Base-by-base conservation (phyloP, 2,113 vertebrate genomes). In the Pungitius pungitius region DNA sequence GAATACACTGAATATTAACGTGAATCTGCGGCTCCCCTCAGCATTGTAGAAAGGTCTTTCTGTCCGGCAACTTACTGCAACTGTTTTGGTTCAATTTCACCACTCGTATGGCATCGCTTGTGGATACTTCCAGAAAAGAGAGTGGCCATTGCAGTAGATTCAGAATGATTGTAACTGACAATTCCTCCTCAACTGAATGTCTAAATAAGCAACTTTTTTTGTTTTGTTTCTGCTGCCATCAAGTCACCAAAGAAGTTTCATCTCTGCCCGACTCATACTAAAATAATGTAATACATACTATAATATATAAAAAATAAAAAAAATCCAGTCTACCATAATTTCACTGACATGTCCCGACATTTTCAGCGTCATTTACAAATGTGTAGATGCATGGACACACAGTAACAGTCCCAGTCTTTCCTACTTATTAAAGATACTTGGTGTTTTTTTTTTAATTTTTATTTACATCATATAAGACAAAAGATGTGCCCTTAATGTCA, bases 401-500 rank as follows among this genome's bases (percentile, higher is more conserved):
- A 86, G 49, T 63, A 86, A 87, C 55, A 85, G 60, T 10, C 74
- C n/a, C 58, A 89, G 51, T 62, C 82, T 39, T 82, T 80, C 24
- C 73, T 87, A 56, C 74, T 86, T 88, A 89, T 89, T 91, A 93
- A 93, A 91, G 87, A 90, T 91, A 87, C 85, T 84, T 74, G 59
- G 84, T 90, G 84, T 83, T 84, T 78, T 76, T 52, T 76, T 52
- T 26, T 54, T 65, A 55, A n/a, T n/a, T 58, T 89, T 89, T 91
- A 91, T 93, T 92, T 90, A 91, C 88, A 91, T 85, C 18, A 81
- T 87, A 83, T 89, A 81, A 82, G 82, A 91, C 85, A 90, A 75
- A 85, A 75, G 78, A 90, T 86, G 90, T 86, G 83, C 83, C 84
- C 80, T 89, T 84, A 67, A 86, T 73, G 69, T 89, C 83, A 88